Evolutionary conservation across 2,113 vertebrate genomes (phyloP).

Genomic region (Dipodomys ordii): DNA sequence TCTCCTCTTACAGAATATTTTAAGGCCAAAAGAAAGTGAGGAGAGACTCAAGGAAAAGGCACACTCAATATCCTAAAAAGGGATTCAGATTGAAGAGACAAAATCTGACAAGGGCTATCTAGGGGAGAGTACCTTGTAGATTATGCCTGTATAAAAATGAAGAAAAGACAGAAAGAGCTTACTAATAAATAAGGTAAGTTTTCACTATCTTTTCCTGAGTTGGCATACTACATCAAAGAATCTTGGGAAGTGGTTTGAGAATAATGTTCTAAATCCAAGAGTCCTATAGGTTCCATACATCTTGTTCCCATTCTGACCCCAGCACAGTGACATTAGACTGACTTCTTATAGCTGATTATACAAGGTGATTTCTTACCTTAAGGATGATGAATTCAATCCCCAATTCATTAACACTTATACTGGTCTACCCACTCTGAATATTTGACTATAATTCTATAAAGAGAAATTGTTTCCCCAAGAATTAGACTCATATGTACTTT

Average conservation of each 20-base stretch:
- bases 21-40: neutral
- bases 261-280: slow-evolving; percentile 34
- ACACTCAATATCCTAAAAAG: neutral
- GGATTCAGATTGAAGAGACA: neutral
- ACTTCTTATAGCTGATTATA: neutral
- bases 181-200: slow-evolving; percentile 34
- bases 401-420: slow-evolving; percentile 29
- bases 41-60: neutral
- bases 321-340: slow-evolving; percentile 15
- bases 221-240: neutral
- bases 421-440: neutral
- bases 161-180: neutral
- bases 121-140: neutral
- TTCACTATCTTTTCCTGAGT: slow-evolving; percentile 33
- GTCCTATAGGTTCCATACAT: neutral
- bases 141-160: neutral
- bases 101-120: neutral
- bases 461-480: slow-evolving; percentile 9
- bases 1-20: neutral
- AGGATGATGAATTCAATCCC: slow-evolving; percentile 1
- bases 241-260: neutral
- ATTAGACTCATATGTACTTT: neutral
- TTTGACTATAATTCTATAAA: slow-evolving; percentile 21
- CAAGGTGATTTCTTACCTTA: neutral
- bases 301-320: neutral